A percentile compares a stretch with the other conserved stretches of the same genome.
phyloP scores from a whole-genome alignment of 2,113 vertebrate species.

The Heliornis fulica region DNA sequence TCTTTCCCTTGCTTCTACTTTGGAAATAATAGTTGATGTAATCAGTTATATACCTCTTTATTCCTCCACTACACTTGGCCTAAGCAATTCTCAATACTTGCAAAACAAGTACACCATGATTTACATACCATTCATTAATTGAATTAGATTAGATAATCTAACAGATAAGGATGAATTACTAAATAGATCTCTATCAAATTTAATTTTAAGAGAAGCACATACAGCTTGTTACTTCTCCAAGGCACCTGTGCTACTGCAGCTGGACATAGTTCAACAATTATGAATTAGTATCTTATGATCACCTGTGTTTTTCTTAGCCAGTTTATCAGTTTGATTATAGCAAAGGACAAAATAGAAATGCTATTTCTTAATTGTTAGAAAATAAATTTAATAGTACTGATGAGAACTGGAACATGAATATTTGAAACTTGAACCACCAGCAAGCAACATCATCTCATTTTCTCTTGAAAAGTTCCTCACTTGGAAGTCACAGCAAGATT shows the following conservation, averaged over 20 bases:
- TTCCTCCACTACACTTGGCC: background rate
- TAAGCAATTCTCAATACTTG: background rate
- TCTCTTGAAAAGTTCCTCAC: background rate
- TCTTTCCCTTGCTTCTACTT: background rate
- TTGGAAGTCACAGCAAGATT: background rate
- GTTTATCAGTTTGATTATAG: background rate
- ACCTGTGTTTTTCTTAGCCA: background rate
- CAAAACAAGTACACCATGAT: background rate
- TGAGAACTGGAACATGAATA: background rate
- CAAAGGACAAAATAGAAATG: background rate
- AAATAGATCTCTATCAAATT: background rate
- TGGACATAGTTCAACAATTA: background rate
- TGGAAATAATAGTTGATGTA: background rate
- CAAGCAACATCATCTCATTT: background rate
- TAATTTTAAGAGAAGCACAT: background rate
- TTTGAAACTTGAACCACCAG: background rate
- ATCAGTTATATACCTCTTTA: background rate
- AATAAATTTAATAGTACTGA: background rate
- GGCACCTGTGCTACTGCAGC: background rate
- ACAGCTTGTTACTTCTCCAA: background rate
- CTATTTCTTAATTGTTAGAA: background rate
- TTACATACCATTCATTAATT: background rate
- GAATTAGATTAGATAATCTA: background rate
- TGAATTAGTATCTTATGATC: background rate
- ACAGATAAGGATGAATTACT: background rate